These are phyloP conservation scores for Drosophila silvestris DNA, from an alignment of 2,888 invertebrate genomes.

Conservation along the genomic window DNA sequence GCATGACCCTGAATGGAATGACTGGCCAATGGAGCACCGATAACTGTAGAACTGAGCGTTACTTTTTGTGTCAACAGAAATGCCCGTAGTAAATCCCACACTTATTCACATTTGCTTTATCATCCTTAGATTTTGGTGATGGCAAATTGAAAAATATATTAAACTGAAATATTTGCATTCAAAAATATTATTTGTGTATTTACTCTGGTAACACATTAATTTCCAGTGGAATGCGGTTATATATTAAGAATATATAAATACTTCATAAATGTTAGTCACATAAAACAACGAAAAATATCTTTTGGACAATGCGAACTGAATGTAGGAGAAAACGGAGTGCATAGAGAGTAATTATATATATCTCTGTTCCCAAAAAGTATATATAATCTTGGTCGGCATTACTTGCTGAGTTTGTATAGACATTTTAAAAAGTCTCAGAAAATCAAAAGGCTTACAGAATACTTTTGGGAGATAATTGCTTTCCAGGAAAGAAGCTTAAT, in stretches of 20 bases:
- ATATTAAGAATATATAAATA: no score
- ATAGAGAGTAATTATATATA: background rate
- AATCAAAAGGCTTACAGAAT: background rate
- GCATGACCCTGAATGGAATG: background rate
- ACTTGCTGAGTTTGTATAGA: background rate
- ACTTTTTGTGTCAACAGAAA: background rate
- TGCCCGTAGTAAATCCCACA: rapidly evolving
- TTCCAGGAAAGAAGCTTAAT: background rate
- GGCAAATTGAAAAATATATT: background rate
- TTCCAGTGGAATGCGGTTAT: background rate
- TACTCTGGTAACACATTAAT: background rate
- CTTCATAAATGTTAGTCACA: background rate
- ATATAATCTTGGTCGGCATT: background rate
- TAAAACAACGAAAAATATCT: background rate
- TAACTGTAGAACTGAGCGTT: background rate
- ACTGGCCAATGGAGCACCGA: background rate
- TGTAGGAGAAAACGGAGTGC: no score
- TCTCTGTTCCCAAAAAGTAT: background rate
- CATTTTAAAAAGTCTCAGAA: background rate
- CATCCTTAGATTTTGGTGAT: background rate
- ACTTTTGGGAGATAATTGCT: background rate
- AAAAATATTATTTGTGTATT: background rate
- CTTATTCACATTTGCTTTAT: background rate
- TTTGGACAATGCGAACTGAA: no score
- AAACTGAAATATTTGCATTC: background rate